These are phyloP conservation scores for Hippocampus comes DNA, from an alignment of 2,113 vertebrate genomes.

Conservation along the genomic window DNA sequence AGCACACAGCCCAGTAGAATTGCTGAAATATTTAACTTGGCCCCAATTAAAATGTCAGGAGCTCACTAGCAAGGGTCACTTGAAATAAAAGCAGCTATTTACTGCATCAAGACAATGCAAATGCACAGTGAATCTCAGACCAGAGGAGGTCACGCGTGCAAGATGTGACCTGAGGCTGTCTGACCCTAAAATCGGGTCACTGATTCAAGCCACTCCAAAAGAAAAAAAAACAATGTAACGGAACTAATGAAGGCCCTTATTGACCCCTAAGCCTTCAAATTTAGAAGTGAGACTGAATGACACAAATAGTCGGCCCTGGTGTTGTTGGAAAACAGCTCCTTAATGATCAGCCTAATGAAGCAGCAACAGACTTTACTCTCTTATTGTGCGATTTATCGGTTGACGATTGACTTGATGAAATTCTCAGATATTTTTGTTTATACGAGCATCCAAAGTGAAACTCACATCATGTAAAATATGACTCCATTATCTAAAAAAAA, in stretches of 20 bases:
- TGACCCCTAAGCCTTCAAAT: constrained; percentile 40
- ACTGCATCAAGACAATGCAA: constrained; percentile 11
- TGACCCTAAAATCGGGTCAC: constrained; percentile 40
- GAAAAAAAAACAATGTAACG: constrained; percentile 39
- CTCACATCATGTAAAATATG: constrained; percentile 20
- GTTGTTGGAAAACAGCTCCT: constrained; percentile 38
- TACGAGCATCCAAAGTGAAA: constrained; percentile 30
- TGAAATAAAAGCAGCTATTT: constrained; percentile 19
- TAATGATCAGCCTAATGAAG: constrained; percentile 63
- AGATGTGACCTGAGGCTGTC: constrained; percentile 30
- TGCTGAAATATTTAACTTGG: constrained; percentile 6
- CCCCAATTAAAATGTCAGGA: constrained; percentile 24
- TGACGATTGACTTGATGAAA: constrained; percentile 28
- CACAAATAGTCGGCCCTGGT: constrained; percentile 46
- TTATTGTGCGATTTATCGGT: constrained; percentile 36
- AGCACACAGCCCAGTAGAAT: not conserved
- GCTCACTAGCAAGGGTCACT: constrained; percentile 21
- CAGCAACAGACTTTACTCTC: constrained; percentile 41
- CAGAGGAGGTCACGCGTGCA: constrained; percentile 23
- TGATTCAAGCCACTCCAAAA: constrained; percentile 42
- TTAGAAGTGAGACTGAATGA: constrained; percentile 24
- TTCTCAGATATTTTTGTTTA: constrained; percentile 27
- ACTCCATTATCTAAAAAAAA: constrained; percentile 35
- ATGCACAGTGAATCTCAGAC: constrained; percentile 5
- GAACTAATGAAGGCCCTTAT: constrained; percentile 47